Base-by-base conservation (phyloP, 2,797 vertebrate genomes). In the Aeoliscus strigatus region DNA sequence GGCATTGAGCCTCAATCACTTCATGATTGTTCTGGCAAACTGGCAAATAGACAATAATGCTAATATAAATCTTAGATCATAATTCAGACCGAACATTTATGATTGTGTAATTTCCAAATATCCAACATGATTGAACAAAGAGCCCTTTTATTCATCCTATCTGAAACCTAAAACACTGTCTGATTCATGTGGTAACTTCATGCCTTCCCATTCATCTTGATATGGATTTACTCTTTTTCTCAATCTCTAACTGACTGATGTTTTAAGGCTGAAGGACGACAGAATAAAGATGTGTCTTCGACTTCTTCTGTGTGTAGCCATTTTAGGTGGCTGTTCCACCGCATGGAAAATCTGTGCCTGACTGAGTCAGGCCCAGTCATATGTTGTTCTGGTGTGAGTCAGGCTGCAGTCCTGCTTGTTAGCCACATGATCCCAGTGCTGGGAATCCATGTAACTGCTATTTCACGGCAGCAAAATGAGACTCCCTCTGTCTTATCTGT, bases 401-500 rank as follows among this genome's bases (percentile, higher is more conserved):
- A 82, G 80, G 43, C 65, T 51, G 67, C 43, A 42, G 80, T 86
- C 86, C 77, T 85, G 83, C 58, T 36, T 84, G 78, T 83, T 85
- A 81, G 75, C 78, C 81, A 86, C 82, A 85, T 87, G 83, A 85
- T 79, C 72, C 36, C 27, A 5, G 34, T 53, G 70, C 68, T 47
- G 43, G 51, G 26, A 47, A 27, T 46, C 73, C 55, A 66, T 82
- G 74, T 69, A 75, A 73, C 66, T 60, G 57, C 30, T 70, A 65
- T 83, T 85, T 85, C 75, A 87, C 39, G 60, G 46, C 58, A 49
- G 38, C 27, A 30, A 51, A 66, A 67, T 46, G 41, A 49, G 58
- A 75, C 66, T 71, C 3, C 33, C 34, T 51, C 27, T 27, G n/a
- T 18, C 24, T 39, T 55, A 33, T 53, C 55, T 28, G 7, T 53